A percentile compares a stretch with the other conserved stretches of the same genome.
Evolutionary conservation across 2,888 invertebrate species (phyloP).

Genomic region (Dendrolimus houi): DNA sequence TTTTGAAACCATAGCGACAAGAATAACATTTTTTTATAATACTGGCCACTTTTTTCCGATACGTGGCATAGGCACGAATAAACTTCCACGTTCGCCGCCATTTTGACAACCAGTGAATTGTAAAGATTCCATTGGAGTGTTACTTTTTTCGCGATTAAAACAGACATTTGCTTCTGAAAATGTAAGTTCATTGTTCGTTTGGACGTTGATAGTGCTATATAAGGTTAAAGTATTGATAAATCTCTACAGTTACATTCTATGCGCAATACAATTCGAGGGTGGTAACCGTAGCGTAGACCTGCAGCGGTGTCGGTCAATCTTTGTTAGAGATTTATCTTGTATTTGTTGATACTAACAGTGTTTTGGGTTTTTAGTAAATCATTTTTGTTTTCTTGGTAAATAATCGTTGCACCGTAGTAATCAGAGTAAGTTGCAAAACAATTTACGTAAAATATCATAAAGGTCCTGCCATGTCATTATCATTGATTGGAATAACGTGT

Average conservation of each 20-base stretch:
- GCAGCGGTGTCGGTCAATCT: conserved; percentile 74
- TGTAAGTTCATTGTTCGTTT: conserved; percentile 51
- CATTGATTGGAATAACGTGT: conserved; percentile 68
- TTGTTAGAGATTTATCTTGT: conserved; percentile 32
- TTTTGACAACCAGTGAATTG: conserved; percentile 87
- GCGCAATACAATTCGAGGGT: conserved; percentile 49
- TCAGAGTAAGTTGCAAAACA: conserved; percentile 15
- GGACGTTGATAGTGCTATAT: background rate
- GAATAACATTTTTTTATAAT: conserved; percentile 17
- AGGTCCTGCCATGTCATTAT: conserved; percentile 72
- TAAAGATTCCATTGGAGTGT: conserved; percentile 82
- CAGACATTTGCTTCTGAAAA: conserved; percentile 71
- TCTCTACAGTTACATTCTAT: conserved; percentile 23
- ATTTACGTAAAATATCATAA: conserved; percentile 28
- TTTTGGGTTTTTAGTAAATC: background rate
- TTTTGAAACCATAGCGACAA: background rate
- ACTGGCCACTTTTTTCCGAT: conserved; percentile 77
- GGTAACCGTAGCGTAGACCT: conserved; percentile 70
- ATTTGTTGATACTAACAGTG: conserved; percentile 6
- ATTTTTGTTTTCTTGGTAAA: background rate
- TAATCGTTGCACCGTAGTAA: background rate
- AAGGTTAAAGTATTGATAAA: conserved; percentile 5
- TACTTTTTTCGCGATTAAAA: conserved; percentile 79
- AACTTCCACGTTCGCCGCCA: conserved; percentile 87
- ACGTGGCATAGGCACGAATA: conserved; percentile 88